These are phyloP conservation scores for Caiman crocodilus DNA, from an alignment of 2,797 vertebrate genomes.

Conservation along the genomic window DNA sequence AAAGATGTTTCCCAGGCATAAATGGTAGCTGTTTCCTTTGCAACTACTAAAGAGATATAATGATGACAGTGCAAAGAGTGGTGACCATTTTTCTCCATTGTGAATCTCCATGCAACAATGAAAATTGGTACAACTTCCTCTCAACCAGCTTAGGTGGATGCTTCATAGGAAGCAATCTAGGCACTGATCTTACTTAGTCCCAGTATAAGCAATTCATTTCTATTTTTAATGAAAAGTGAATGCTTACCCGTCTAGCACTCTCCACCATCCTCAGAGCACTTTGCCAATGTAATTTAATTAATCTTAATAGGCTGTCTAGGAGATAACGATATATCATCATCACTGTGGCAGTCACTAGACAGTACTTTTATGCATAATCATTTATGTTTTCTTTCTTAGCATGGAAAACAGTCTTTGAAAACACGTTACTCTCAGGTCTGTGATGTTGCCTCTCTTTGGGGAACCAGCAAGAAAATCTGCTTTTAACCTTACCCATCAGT, in stretches of 20 bases:
- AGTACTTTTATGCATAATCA: background rate
- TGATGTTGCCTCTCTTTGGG: background rate
- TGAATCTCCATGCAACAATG: background rate
- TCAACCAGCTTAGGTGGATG: background rate
- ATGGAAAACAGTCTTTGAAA: background rate
- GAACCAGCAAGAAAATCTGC: background rate
- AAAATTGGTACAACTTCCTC: background rate
- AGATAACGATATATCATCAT: background rate
- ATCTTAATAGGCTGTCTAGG: accelerated
- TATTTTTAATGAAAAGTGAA: background rate
- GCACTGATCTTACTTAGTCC: background rate
- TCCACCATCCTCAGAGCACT: background rate
- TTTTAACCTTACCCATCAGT: background rate
- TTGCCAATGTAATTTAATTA: accelerated
- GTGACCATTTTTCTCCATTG: background rate
- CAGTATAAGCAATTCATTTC: background rate
- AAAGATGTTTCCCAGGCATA: background rate
- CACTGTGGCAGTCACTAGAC: background rate
- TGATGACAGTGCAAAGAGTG: background rate
- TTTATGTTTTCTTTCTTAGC: background rate
- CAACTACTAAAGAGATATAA: background rate
- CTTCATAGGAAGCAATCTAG: slow-evolving; percentile 13
- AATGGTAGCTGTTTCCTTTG: background rate
- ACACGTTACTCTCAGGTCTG: background rate
- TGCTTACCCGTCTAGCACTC: background rate